Evolutionary conservation across 2,113 vertebrate species (phyloP).

Genomic region (Chrysochloris asiatica): DNA sequence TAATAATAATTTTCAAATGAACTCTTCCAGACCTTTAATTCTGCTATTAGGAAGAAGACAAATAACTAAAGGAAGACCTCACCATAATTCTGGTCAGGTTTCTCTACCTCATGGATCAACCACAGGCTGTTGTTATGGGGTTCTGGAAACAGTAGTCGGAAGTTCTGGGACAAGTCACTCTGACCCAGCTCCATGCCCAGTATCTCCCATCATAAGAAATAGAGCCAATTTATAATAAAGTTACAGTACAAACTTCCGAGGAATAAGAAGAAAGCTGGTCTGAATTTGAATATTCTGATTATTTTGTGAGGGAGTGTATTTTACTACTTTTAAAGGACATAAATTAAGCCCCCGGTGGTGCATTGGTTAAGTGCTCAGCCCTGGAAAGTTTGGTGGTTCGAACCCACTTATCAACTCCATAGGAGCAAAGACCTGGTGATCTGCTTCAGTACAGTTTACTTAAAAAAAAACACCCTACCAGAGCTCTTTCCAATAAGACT

Average conservation of each 20-base stretch:
- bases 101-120: background rate
- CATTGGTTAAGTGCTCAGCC: background rate
- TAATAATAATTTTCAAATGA: constrained; percentile 71
- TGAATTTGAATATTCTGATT: background rate
- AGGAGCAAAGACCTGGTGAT: background rate
- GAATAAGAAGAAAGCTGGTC: background rate
- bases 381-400: background rate
- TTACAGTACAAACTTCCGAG: background rate
- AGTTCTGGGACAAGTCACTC: background rate
- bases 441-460: background rate
- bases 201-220: background rate
- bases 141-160: background rate
- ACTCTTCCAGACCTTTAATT: constrained; percentile 59
- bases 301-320: background rate
- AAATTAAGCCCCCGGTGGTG: background rate
- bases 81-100: background rate
- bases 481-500: background rate
- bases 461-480: too few relatives aligned
- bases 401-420: background rate
- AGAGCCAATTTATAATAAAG: background rate
- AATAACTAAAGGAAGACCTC: constrained; percentile 38
- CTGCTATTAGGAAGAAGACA: constrained; percentile 53
- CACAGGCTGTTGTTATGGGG: background rate
- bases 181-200: background rate
- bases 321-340: constrained; percentile 24